phyloP scores from a whole-genome alignment of 1,140 invertebrate species.

The Aphaenogaster floridana region DNA sequence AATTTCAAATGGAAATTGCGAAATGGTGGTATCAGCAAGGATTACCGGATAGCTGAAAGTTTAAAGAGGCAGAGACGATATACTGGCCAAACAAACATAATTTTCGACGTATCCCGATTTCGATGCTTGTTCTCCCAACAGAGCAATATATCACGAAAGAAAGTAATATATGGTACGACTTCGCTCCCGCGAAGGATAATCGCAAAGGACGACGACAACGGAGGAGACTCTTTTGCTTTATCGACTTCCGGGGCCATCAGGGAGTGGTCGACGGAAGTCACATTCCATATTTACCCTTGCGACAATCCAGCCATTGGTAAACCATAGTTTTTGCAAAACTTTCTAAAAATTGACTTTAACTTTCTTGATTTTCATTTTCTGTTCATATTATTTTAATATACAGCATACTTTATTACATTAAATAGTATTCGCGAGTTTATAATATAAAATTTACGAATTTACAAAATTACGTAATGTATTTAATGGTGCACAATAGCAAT shows the following conservation, averaged over 20 bases:
- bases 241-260: slow-evolving; percentile 27
- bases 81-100: slow-evolving; percentile 62
- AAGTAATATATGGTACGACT: slow-evolving; percentile 65
- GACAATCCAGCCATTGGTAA: slow-evolving; percentile 12
- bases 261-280: slow-evolving; percentile 32
- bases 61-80: slow-evolving; percentile 38
- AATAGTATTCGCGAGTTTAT: neutral
- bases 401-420: neutral
- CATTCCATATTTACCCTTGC: slow-evolving; percentile 35
- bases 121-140: slow-evolving; percentile 57
- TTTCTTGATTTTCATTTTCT: neutral
- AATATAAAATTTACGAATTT: neutral
- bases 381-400: neutral
- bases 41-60: slow-evolving; percentile 36
- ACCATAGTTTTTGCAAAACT: neutral
- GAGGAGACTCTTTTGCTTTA: slow-evolving; percentile 29
- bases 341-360: slow-evolving; percentile 12
- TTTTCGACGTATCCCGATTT: slow-evolving; percentile 65
- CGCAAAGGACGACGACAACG: slow-evolving; percentile 27
- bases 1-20: slow-evolving; percentile 33
- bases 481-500: neutral
- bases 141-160: slow-evolving; percentile 64
- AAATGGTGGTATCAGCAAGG: slow-evolving; percentile 19
- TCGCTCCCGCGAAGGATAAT: slow-evolving; percentile 55
- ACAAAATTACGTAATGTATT: neutral